A percentile compares a stretch with the other conserved stretches of the same genome.
These are phyloP conservation scores for Plagodis dolabraria DNA, from an alignment of 2,888 invertebrate species.

Conservation along the genomic window DNA sequence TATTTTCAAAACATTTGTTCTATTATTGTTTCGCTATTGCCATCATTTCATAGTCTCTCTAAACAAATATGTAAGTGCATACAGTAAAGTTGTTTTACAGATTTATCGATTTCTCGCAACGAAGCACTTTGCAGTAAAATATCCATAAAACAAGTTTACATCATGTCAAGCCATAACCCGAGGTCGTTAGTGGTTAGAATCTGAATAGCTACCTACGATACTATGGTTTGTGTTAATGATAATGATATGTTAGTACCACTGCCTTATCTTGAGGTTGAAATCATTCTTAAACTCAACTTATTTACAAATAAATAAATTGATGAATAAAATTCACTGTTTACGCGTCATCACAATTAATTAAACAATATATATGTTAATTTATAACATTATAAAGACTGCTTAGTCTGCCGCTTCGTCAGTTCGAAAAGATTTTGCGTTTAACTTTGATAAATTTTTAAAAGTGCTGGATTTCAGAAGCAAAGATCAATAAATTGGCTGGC, in stretches of 20 bases:
- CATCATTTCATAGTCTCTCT: neutral
- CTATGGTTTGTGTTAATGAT: slow-evolving; percentile 7
- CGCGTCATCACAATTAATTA: no score
- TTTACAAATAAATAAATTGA: neutral
- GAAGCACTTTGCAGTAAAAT: slow-evolving; percentile 16
- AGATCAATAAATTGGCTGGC: no score
- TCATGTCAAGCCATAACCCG: slow-evolving; percentile 8
- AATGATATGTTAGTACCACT: slow-evolving; percentile 11
- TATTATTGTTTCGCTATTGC: no score
- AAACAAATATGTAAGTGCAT: slow-evolving; percentile 3
- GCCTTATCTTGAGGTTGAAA: slow-evolving; percentile 6
- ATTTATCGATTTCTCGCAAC: slow-evolving; percentile 1
- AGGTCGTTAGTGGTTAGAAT: slow-evolving; percentile 19
- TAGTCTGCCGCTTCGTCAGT: no score
- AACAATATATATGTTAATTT: no score
- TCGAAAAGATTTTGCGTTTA: no score
- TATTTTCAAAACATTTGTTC: no score
- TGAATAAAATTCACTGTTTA: neutral
- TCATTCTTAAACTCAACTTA: slow-evolving; percentile 2
- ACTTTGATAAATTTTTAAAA: no score
- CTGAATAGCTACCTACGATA: slow-evolving; percentile 3
- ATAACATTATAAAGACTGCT: no score
- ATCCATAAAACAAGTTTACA: slow-evolving; percentile 20
- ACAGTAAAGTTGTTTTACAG: slow-evolving; percentile 2
- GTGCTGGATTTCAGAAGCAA: no score